phyloP scores from a whole-genome alignment of 2,113 vertebrate species.

The Solenodon paradoxus region DNA sequence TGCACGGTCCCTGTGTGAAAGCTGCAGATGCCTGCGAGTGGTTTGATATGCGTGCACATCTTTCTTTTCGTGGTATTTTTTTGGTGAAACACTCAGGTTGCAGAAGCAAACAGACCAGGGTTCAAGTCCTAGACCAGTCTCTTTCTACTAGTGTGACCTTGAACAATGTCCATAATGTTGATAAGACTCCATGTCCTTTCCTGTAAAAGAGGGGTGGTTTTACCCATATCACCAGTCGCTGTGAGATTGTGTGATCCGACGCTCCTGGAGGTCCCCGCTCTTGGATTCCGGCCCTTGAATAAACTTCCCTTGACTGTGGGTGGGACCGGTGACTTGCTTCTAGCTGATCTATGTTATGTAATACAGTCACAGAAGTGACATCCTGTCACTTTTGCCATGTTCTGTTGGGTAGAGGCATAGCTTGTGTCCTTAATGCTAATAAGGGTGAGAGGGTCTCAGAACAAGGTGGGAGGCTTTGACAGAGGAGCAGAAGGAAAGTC shows the following conservation, averaged over 20 bases:
- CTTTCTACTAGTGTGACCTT: neutral
- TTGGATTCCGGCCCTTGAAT: neutral
- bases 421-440: neutral
- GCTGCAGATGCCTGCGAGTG: neutral
- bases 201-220: neutral
- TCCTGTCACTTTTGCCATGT: neutral
- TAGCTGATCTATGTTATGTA: neutral
- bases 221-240: too few species aligned
- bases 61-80: neutral
- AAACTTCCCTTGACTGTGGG: neutral
- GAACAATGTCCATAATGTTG: neutral
- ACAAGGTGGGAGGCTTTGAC: neutral
- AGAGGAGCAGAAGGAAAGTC: neutral
- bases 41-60: neutral
- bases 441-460: neutral
- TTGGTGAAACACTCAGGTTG: neutral
- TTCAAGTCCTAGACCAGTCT: neutral
- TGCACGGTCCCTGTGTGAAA: neutral
- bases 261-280: neutral
- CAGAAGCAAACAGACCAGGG: neutral
- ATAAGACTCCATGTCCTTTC: neutral
- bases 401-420: neutral
- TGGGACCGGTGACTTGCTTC: neutral
- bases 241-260: neutral
- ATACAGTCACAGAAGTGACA: neutral